These are phyloP conservation scores for Neopipo cinnamomea DNA, from an alignment of 2,113 vertebrate genomes.

Conservation along the genomic window DNA sequence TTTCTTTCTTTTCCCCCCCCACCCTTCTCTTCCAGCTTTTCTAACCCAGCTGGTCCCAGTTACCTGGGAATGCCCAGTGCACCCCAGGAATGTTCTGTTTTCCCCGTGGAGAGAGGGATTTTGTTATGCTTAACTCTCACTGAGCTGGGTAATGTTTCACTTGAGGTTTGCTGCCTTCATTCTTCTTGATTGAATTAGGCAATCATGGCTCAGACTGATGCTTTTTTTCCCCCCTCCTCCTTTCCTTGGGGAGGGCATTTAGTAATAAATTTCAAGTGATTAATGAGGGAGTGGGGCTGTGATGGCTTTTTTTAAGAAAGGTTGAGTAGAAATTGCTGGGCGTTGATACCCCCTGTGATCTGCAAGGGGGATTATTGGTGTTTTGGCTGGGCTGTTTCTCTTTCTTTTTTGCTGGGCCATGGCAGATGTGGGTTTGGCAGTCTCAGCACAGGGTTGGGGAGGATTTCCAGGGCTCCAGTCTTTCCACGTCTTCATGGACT, in stretches of 20 bases:
- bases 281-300: background rate
- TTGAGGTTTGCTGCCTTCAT: background rate
- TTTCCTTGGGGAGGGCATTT: background rate
- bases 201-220: background rate
- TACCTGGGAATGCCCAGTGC: background rate
- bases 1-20: too few species aligned
- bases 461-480: background rate
- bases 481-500: fast-evolving
- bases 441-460: fast-evolving
- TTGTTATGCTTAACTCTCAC: background rate
- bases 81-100: fast-evolving
- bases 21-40: background rate
- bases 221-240: fast-evolving
- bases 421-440: background rate
- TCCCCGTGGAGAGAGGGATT: background rate
- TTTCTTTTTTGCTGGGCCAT: fast-evolving
- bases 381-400: background rate
- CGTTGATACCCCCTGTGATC: background rate
- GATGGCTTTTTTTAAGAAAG: background rate
- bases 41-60: background rate
- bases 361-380: background rate
- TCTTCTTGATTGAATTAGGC: background rate
- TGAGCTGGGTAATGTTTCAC: background rate
- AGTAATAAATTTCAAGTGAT: background rate
- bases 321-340: background rate